phyloP scores from a whole-genome alignment of 2,888 invertebrate genomes.

The Diadegma fenestrale region DNA sequence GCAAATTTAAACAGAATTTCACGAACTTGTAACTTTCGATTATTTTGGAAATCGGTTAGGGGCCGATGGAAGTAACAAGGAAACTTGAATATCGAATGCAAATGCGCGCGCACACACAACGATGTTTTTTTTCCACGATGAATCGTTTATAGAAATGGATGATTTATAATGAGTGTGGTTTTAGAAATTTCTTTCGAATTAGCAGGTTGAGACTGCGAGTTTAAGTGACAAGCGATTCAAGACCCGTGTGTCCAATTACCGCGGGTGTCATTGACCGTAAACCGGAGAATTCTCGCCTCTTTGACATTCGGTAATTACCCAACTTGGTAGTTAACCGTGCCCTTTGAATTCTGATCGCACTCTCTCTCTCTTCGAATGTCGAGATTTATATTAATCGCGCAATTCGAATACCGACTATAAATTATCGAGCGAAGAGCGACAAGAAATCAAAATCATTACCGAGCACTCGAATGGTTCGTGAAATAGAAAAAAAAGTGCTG shows the following conservation, averaged over 20 bases:
- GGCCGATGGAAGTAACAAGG: neutral
- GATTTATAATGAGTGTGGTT: neutral
- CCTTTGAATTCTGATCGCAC: conserved; percentile 32
- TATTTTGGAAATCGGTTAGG: neutral
- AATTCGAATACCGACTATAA: conserved; percentile 10
- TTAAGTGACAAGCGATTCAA: conserved; percentile 50
- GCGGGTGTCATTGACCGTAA: conserved; percentile 60
- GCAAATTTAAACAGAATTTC: neutral
- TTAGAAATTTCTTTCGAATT: neutral
- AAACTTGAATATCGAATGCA: neutral
- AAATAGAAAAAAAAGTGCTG: neutral
- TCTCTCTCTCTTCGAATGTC: neutral
- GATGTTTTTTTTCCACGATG: neutral
- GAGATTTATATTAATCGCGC: neutral
- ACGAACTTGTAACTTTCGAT: neutral
- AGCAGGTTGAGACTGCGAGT: conserved; percentile 9
- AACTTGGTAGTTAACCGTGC: conserved; percentile 44
- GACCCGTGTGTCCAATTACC: conserved; percentile 61
- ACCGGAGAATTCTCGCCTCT: conserved; percentile 25
- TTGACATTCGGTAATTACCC: conserved; percentile 35
- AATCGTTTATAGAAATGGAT: neutral
- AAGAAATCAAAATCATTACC: neutral
- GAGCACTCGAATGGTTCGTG: neutral
- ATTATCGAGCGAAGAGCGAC: conserved; percentile 10
- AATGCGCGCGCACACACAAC: neutral